Base-by-base conservation (phyloP, 2,888 invertebrate species). In the Electrophaes corylata region DNA sequence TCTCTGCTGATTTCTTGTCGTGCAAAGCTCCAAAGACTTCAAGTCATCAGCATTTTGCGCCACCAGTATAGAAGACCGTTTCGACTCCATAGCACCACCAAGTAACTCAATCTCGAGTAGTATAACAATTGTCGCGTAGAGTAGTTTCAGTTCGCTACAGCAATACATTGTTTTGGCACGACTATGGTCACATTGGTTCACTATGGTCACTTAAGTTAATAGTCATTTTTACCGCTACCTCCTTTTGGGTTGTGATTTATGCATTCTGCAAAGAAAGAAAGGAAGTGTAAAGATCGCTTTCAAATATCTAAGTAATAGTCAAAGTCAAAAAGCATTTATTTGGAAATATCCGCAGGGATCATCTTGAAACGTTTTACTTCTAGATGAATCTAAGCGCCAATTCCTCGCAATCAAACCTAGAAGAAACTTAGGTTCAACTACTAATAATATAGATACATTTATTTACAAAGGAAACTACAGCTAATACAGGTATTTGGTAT, bases 131-230 rank as follows among this genome's bases (percentile, higher is more conserved):
- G 84, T 81, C 61, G 86, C 88, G 71, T 89, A 91, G 78, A 91
- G 81, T 84, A 91, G 76, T 82, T 89, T 88, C 40, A 89, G 86
- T 85, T 86, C 86, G 85, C 83, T 86, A 85, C 86, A 85, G 85
- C 84, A 88, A 87, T 83, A 84, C 91, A 91, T 91, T 87, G 90
- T 91, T 87, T 88, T 89, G 89, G 86, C 87, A 90, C 91, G 83
- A 63, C 57, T 64, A 75, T 73, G 73, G 84, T 89, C 88, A 90
- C 86, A 86, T 87, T 81, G 76, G 85, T 69, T 70, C 71, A 78
- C 75, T 71, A 64, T 56, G n/a, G 50, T 70, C 78, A 85, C 90
- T 89, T 75, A 91, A 80, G 78, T 91, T 91, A 78, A 90, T 91
- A 83, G 90, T 91, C 91, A 91, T 88, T 79, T 79, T 88, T 84